Base-by-base conservation (phyloP, 2,797 vertebrate genomes). In the Syngnathus rostellatus region DNA sequence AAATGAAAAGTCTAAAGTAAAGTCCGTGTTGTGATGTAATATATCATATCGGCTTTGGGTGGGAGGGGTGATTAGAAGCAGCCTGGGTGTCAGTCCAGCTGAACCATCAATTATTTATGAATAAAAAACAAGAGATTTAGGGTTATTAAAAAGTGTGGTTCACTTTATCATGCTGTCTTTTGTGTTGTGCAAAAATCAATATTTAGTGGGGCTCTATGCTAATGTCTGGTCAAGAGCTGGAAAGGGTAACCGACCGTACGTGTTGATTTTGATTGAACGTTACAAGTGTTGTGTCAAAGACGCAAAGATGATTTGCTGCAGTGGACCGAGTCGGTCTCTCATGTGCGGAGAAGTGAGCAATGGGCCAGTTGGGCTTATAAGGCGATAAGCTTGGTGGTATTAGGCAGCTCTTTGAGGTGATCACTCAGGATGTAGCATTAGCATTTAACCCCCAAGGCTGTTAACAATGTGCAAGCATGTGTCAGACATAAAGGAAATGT, bases 381-480 rank as follows among this genome's bases (percentile, higher is more conserved):
- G 72, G 68, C 77, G 70, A 81, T 84, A 77, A 74, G 76, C 65
- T 74, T 38, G 72, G 68, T 67, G 2, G 25, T 67, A 80, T 73
- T 72, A 78, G 71, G 67, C 40, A 10, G 64, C 70, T 69, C 64
- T 74, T 83, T 78, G 66, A 76, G 79, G 68, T 54, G 45, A 67
- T 70, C 64, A 69, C 69, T 53, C 57, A 76, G 46, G 68, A 74
- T 72, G 67, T 83, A 81, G 77, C 77, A 73, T 79, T 83, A 83
- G 72, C 75, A 77, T 82, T 78, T 73, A 67, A 31, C 83, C 78
- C 77, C 67, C 62, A 69, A 76, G 73, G 70, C 77, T 81, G 71
- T 85, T 83, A 79, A 75, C 65, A 81, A 85, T 83, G 74, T 81
- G 78, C 81, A 83, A 73, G 81, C 64, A 67, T 76, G 62, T 80